Conservation (phyloP, 2,888 invertebrate genomes). For the Tenthredo mesomela region DNA sequence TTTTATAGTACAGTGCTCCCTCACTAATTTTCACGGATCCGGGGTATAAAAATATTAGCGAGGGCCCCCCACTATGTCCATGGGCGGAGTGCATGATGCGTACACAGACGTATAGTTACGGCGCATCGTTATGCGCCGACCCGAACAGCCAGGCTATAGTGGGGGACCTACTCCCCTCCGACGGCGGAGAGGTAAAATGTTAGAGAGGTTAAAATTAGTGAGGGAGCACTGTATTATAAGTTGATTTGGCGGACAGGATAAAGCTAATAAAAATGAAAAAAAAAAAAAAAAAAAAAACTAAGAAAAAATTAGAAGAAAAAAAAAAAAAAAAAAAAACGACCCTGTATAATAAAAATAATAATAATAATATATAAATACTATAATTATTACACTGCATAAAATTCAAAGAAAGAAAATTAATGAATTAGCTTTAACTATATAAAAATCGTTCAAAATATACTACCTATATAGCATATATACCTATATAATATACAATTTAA, state of each 20-base stretch:
- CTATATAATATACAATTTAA: not conserved
- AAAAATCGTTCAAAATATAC: slow-evolving; percentile 1
- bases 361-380: not conserved
- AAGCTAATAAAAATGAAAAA: not conserved
- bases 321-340: not conserved
- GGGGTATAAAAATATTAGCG: no score
- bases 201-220: no score
- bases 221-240: no score
- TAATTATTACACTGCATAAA: not conserved
- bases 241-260: slow-evolving; percentile 15
- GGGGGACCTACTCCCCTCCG: no score
- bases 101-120: no score
- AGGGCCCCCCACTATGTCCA: no score
- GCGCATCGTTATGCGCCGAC: no score
- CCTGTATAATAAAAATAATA: not conserved
- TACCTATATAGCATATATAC: not conserved
- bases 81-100: no score
- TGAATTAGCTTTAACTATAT: not conserved
- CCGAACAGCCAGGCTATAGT: no score
- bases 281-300: not conserved
- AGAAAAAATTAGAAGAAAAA: not conserved
- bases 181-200: no score
- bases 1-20: no score
- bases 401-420: not conserved
- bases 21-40: no score